Base-by-base conservation (phyloP, 1,140 invertebrate genomes). In the Phocides pigmalion region DNA sequence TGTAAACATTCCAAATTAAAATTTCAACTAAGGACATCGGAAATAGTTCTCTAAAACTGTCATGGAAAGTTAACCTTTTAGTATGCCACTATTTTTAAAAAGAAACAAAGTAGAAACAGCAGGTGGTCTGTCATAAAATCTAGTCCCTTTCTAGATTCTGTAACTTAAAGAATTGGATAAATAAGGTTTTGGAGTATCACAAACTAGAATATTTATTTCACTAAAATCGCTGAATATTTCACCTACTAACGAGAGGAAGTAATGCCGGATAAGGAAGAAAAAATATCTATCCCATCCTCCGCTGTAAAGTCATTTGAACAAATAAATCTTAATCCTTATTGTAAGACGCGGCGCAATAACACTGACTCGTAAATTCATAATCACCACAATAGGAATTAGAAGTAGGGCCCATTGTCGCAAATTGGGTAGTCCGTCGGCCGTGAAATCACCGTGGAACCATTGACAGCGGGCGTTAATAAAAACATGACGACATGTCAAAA, bases 401-500 rank as follows among this genome's bases (percentile, higher is more conserved):
- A 90, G 82, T 81, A 81, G 53, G 74, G 53, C 20, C 80, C 70
- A 82, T 90, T 90, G 88, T 90, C 50, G 79, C 82, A 86, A 87
- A 90, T 89, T 90, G 81, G 84, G 68, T 76, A 75, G 80, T 75
- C 67, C 73, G 73, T 80, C 74, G 72, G 39, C 78, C 78, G 78
- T 87, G 65, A 87, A 83, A 84, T 84, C 70, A 68, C 73, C 74
- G 68, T 72, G 70, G 76, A 76, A 66, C 73, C 77, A 83, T 79
- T 86, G 84, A 82, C 79, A 79, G 68, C 77, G 74, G 78, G 74
- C 81, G 81, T 84, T 86, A 81, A 82, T 86, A 90, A 88, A 86
- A 90, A 88, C 87, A 89, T 87, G 87, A 89, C 83, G 81, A 90
- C 77, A 76, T 90, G 87, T 90, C 87, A 90, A 89, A 90, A 90